Evolutionary conservation across 2,797 vertebrate genomes (phyloP), one percentile per base, ranked within the genome.

Genomic region (Cheracebus regulus): DNA sequence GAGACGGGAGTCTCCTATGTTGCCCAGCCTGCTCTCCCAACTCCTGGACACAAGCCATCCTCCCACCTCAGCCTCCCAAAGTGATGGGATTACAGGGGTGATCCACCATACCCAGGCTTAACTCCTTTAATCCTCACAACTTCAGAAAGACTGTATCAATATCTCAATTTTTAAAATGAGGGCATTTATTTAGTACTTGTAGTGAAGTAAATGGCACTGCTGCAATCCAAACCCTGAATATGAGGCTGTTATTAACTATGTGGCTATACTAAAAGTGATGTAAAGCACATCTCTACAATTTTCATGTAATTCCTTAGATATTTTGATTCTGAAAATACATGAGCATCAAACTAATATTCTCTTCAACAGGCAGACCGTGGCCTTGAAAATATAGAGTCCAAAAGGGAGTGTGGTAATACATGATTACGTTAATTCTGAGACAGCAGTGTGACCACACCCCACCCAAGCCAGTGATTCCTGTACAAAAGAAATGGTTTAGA

Each of bases 401-500:
- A 80, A 93, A 61, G 33, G 70, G 70, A 87, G 52, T 48, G 44
- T 93, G 90, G 41, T 79, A 44, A 82, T 78, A 24, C 52, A 28
- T 91, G 33, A 72, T 76, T 61, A 70, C 14, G 7, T 70, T 95
- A 87, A 72, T 90, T 76, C 46, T 28, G 67, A 36, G 41, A 13
- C 24, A 52, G 13, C 5, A 26, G 86, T 8, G 1, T 93, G 67
- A 70, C 86, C 91, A 94, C 93, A 55, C 89, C 89, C 79, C 95
- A 75, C 89, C 91, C 82, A 79, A 52, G 22, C n/a, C 20, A 90
- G 64, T 96, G 87, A 95, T 72, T 76, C 36, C 22, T 81, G 26
- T 19, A 81, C 33, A 9, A 39, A 76, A 95, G 52, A 88, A 87
- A 90, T 95, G 39, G 85, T 55, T 92, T 93, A 88, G 83, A 85